phyloP scores from a whole-genome alignment of 1,140 invertebrate genomes.

The Ericerus pela region DNA sequence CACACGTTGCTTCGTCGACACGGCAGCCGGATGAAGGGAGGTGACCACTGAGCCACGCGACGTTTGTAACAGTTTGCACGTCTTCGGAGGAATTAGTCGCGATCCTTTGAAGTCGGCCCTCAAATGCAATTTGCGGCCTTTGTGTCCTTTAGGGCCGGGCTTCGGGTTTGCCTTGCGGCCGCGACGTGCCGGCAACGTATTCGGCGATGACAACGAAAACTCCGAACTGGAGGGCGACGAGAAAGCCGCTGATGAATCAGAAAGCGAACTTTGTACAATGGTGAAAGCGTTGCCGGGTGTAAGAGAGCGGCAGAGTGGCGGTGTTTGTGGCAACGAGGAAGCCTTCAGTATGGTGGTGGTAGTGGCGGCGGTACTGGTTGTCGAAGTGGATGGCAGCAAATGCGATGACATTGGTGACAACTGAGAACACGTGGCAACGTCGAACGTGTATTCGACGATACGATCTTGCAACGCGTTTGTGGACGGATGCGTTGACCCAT shows the following conservation, averaged over 20 bases:
- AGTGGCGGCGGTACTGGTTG: too few species aligned
- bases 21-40: not conserved
- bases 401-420: too few species aligned
- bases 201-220: not conserved
- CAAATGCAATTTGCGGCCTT: not conserved
- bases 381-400: too few species aligned
- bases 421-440: too few species aligned
- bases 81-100: not conserved
- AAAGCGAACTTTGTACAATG: too few species aligned
- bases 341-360: too few species aligned
- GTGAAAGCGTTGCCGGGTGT: too few species aligned
- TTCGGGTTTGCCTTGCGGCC: not conserved
- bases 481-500: too few species aligned
- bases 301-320: too few species aligned
- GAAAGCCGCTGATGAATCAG: not conserved
- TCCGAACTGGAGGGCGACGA: not conserved
- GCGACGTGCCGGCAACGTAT: not conserved
- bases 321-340: too few species aligned
- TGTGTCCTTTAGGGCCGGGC: not conserved
- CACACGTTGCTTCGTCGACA: not conserved
- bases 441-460: too few species aligned
- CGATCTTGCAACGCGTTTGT: too few species aligned
- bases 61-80: conserved; percentile 4
- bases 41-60: not conserved
- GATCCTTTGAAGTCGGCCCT: not conserved